phyloP scores from a whole-genome alignment of 2,888 invertebrate species.

The Pristionchus mayeri region DNA sequence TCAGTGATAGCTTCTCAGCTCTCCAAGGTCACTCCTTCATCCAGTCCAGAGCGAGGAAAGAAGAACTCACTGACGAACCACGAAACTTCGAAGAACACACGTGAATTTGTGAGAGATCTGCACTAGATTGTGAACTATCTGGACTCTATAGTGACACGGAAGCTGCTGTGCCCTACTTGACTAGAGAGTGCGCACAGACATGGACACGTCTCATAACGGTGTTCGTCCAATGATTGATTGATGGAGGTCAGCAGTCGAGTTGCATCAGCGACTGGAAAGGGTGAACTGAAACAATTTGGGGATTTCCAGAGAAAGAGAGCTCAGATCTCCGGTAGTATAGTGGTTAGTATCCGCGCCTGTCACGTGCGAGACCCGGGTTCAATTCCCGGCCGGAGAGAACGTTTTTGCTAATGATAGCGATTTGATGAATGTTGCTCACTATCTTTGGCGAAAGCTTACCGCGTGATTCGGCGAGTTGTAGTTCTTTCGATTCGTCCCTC shows the following conservation, averaged over 20 bases:
- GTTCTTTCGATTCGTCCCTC: conserved; percentile 10
- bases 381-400: conserved; percentile 79
- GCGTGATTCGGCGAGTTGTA: neutral
- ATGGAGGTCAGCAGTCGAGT: neutral
- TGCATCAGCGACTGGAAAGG: neutral
- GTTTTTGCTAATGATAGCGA: neutral
- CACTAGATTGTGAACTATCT: neutral
- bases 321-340: conserved; percentile 24
- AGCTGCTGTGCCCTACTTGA: neutral
- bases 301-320: neutral
- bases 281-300: neutral
- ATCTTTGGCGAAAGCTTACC: conserved; percentile 1
- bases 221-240: neutral
- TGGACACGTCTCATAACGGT: neutral
- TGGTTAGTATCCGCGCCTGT: conserved; percentile 78
- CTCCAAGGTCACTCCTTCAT: conserved; percentile 15
- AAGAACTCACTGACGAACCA: neutral
- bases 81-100: neutral
- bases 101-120: neutral
- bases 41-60: neutral
- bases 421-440: neutral
- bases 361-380: conserved; percentile 80
- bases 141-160: neutral
- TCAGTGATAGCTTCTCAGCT: neutral
- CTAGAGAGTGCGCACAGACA: neutral